A percentile compares a stretch with the other conserved stretches of the same genome.
phyloP scores from a whole-genome alignment of 2,797 vertebrate genomes.

The Mus minutoides region DNA sequence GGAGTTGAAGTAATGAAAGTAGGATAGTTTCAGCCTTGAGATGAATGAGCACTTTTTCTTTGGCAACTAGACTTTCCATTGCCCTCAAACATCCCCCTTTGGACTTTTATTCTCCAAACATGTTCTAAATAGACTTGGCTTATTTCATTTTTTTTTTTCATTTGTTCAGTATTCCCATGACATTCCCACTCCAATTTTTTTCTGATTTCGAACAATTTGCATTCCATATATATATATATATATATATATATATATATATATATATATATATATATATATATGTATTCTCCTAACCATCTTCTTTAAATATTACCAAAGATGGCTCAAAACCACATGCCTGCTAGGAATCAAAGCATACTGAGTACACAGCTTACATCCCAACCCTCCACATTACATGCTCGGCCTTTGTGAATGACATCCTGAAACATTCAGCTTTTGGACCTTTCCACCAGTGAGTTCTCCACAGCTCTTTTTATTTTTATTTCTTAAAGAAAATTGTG shows the following conservation, averaged over 20 bases:
- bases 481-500: neutral
- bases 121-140: neutral
- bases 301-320: neutral
- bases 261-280: too few relatives aligned
- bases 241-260: too few relatives aligned
- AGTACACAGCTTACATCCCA: neutral
- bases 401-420: neutral
- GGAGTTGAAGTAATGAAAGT: slow-evolving; percentile 28
- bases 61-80: neutral
- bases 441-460: neutral
- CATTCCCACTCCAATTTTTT: slow-evolving; percentile 23
- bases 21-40: neutral
- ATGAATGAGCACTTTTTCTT: neutral
- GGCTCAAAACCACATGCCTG: neutral
- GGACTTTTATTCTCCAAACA: slow-evolving; percentile 41
- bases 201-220: neutral
- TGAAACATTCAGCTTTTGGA: neutral
- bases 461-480: neutral
- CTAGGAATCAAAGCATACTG: neutral
- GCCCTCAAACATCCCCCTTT: neutral
- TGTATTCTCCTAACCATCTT: neutral
- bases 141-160: slow-evolving; percentile 19
- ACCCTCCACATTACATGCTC: neutral
- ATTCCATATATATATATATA: neutral
- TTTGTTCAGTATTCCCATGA: neutral